Conservation (phyloP, 2,888 invertebrate genomes). For the Tineola bisselliella region DNA sequence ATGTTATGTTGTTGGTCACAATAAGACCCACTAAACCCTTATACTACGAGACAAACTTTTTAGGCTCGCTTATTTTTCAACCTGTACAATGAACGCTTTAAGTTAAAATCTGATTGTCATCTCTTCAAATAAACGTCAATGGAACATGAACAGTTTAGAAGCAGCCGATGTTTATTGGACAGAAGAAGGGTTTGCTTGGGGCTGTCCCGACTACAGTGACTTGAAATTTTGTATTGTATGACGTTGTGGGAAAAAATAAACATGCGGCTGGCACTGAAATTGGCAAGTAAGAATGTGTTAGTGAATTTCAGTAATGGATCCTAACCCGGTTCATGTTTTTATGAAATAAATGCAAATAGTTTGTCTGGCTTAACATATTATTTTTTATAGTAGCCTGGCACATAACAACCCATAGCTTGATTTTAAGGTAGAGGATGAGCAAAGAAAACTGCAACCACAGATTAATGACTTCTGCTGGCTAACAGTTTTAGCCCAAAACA, state of each 20-base stretch:
- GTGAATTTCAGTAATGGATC: slow-evolving; percentile 5
- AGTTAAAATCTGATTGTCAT: not conserved
- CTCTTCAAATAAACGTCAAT: not conserved
- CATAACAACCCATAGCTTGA: too few relatives aligned
- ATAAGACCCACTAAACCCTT: slow-evolving; percentile 22
- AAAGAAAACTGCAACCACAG: too few relatives aligned
- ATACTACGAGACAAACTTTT: slow-evolving; percentile 22
- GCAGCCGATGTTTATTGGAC: slow-evolving; percentile 6
- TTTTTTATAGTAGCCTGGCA: too few relatives aligned
- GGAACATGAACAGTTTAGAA: not conserved
- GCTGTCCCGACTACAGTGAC: slow-evolving; percentile 62
- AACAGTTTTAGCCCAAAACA: too few relatives aligned
- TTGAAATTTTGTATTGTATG: slow-evolving; percentile 42
- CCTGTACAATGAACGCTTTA: slow-evolving; percentile 26
- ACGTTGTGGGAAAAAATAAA: slow-evolving; percentile 10
- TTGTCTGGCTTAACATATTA: too few relatives aligned
- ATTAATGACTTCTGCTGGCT: too few relatives aligned
- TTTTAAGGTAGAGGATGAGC: too few relatives aligned
- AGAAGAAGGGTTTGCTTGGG: slow-evolving; percentile 34
- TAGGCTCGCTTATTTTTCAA: slow-evolving; percentile 22
- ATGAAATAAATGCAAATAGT: not conserved
- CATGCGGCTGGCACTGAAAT: not conserved
- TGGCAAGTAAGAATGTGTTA: slow-evolving; percentile 5
- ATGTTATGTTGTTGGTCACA: slow-evolving; percentile 49
- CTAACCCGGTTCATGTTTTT: not conserved